Evolutionary conservation across 2,797 vertebrate species (phyloP).

Genomic region (Pipistrellus pipistrellus): DNA sequence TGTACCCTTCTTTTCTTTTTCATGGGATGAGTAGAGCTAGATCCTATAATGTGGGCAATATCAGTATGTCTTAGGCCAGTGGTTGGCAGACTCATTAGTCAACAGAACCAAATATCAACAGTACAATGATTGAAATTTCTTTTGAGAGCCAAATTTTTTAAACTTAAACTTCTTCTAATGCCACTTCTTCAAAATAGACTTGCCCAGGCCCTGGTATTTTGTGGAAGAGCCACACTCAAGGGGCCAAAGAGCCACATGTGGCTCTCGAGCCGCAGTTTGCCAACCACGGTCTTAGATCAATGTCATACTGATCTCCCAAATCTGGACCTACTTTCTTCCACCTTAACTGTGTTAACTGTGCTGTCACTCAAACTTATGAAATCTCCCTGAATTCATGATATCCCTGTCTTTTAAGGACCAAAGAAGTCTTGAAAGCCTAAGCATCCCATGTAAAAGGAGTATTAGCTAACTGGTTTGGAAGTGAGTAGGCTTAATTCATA

Average conservation of each 20-base stretch:
- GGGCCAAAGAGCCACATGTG: too few relatives aligned
- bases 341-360: neutral
- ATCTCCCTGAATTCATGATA: neutral
- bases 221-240: too few relatives aligned
- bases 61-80: too few relatives aligned
- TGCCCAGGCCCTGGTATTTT: too few relatives aligned
- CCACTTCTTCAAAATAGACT: too few relatives aligned
- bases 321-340: neutral
- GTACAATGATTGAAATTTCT: too few relatives aligned
- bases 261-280: too few relatives aligned
- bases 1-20: neutral
- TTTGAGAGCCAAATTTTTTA: too few relatives aligned
- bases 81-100: too few relatives aligned
- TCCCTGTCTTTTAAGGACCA: neutral
- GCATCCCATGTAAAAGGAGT: neutral
- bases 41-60: neutral
- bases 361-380: neutral
- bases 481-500: neutral
- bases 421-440: neutral
- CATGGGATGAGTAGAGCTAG: neutral
- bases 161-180: too few relatives aligned
- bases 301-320: neutral
- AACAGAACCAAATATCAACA: too few relatives aligned
- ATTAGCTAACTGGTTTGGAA: slow-evolving; percentile 1
- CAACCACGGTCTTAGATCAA: neutral